Conservation (phyloP, 1,140 invertebrate genomes). For the Odontomachus brunneus region DNA sequence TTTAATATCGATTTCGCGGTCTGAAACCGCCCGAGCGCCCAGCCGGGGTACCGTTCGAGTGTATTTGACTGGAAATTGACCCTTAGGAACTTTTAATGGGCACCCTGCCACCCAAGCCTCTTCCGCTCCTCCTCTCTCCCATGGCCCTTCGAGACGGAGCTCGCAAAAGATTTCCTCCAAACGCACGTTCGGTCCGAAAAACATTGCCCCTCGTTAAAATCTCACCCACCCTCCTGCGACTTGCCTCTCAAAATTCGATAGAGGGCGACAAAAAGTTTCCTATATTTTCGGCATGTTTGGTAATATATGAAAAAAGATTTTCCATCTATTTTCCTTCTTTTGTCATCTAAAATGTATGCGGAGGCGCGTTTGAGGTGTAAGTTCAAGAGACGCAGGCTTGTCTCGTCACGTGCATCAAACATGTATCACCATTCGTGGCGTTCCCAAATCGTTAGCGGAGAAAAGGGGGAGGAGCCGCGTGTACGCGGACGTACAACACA, state of each 20-base stretch:
- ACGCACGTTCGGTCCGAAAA: constrained; percentile 50
- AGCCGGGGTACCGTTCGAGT: constrained; percentile 74
- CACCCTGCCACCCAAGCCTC: constrained; percentile 41
- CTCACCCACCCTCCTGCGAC: too few species aligned
- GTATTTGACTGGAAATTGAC: constrained; percentile 80
- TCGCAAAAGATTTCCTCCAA: constrained; percentile 48
- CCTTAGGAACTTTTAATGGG: constrained; percentile 79
- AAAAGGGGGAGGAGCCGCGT: background rate
- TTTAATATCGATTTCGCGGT: constrained; percentile 78
- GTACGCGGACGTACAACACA: background rate
- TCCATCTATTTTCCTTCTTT: background rate
- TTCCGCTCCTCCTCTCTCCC: constrained; percentile 34
- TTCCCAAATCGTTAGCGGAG: background rate
- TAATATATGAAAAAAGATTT: background rate
- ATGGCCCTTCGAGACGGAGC: constrained; percentile 43
- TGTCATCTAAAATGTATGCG: background rate
- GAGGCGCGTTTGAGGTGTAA: background rate
- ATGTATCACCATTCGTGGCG: background rate
- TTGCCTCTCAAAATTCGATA: background rate
- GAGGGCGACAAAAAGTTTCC: background rate
- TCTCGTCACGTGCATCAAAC: background rate
- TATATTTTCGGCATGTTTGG: too few species aligned
- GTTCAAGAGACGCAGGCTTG: background rate
- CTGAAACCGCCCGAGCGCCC: constrained; percentile 58
- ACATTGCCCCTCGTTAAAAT: constrained; percentile 57